Evolutionary conservation across 2,113 vertebrate species (phyloP).

Genomic region (Otus sunia): DNA sequence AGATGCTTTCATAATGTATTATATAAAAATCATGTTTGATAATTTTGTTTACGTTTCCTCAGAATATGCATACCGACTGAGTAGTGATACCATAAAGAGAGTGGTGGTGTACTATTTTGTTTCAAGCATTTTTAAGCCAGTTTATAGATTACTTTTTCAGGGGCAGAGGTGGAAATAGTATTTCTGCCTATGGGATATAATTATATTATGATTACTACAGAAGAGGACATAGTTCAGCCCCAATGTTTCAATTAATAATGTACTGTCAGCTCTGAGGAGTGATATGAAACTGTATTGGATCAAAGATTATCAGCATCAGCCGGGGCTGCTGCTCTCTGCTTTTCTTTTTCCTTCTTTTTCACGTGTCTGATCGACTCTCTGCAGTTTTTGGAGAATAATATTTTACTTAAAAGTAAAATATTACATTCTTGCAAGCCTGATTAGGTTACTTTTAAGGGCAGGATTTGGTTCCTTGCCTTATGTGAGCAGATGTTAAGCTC

Average conservation of each 20-base stretch:
- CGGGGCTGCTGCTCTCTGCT: not conserved
- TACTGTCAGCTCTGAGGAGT: constrained; percentile 45
- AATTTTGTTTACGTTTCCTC: not conserved
- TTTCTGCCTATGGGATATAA: constrained; percentile 60
- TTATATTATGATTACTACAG: constrained; percentile 13
- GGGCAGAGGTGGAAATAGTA: constrained; percentile 36
- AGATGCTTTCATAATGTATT: not conserved
- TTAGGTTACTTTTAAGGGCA: constrained; percentile 24
- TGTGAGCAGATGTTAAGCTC: constrained; percentile 22
- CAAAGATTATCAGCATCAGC: constrained; percentile 20
- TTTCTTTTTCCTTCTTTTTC: not conserved
- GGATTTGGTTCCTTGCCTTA: constrained; percentile 6
- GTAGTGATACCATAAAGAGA: not conserved
- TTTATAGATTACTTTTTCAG: constrained; percentile 44
- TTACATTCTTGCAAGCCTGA: not conserved
- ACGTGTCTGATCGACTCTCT: not conserved
- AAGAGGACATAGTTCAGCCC: constrained; percentile 12
- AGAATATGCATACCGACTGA: not conserved
- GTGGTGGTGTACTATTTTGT: not conserved
- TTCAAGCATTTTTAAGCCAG: not conserved
- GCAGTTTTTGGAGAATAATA: constrained; percentile 1
- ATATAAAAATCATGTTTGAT: not conserved
- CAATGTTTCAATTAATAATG: constrained; percentile 68
- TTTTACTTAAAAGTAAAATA: constrained; percentile 29
- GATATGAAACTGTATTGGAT: not conserved